Base-by-base conservation (phyloP, 2,888 invertebrate genomes). In the Eupithecia centaureata region DNA sequence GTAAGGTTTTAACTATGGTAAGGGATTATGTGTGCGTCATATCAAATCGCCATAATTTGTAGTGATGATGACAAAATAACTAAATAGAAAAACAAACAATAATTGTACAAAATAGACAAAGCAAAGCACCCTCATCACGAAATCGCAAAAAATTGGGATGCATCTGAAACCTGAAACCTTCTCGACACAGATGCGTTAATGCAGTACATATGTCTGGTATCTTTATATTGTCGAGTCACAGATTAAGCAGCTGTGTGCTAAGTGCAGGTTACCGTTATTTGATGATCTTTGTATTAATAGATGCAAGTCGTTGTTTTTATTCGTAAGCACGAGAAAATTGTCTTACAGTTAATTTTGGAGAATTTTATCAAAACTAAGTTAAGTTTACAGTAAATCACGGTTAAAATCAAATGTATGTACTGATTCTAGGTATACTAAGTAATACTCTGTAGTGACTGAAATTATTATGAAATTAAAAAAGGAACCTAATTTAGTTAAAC, bases 91-190 rank as follows among this genome's bases (percentile, higher is more conserved):
- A 65, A 57, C 68, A 60, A 58, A 27, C 47, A 47, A 57, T 60
- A 70, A 69, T 73, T 67, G 70, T 56, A 69, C 72, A 75, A 72
- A 64, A 22, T 47, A 42, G 47, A 47, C 76, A 75, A 76, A 77
- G 82, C 80, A 83, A 80, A 76, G 75, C 80, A 72, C 81, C 79
- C 80, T 81, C 75, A 80, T 82, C 76, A 70, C 71, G 72, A 64
- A 69, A 54, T 15, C 32, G 67, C 81, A 85, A 85, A 85, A 86
- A 83, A 81, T 52, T 27, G 52, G 66, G 63, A 80, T 71, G 82
- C 83, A 81, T 82, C 82, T 77, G 88, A 84, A 87, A 89, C 81
- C 76, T 70, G 86, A 89, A 88, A 86, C 82, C 83, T 85, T 85
- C 85, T 79, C 77, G 62, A 64, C 68, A 84, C 88, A 86, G 83